Conservation (phyloP, 1,140 invertebrate species). For the Eriosoma lanigerum region DNA sequence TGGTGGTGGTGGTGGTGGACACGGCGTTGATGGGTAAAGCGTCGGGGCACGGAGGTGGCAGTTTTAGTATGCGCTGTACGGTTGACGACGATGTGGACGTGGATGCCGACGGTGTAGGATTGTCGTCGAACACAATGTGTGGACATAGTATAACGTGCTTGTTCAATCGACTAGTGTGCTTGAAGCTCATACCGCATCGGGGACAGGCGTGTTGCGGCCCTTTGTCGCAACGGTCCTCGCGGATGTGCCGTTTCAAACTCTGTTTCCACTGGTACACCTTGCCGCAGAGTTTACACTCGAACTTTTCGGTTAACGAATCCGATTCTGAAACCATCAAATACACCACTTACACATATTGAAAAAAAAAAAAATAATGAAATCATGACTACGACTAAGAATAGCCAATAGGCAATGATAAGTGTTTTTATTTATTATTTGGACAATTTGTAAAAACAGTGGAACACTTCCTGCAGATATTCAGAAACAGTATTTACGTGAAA, state of each 20-base stretch:
- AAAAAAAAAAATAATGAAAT: too few species aligned
- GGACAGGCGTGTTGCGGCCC: conserved; percentile 56
- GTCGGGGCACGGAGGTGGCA: conserved; percentile 39
- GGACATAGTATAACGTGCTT: conserved; percentile 54
- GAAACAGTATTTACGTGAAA: too few species aligned
- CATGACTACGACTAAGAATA: too few species aligned
- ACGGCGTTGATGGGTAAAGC: conserved; percentile 39
- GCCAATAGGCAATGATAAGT: too few species aligned
- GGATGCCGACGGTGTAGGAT: conserved; percentile 14
- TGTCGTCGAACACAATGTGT: conserved; percentile 50
- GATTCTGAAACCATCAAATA: conserved; percentile 37
- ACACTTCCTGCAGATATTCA: too few species aligned
- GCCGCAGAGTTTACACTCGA: conserved; percentile 54
- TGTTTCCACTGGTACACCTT: conserved; percentile 55
- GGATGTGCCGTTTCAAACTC: conserved; percentile 58
- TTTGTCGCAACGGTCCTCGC: conserved; percentile 60
- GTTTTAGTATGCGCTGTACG: conserved; percentile 37
- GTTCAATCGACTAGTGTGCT: conserved; percentile 55
- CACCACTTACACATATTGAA: too few species aligned
- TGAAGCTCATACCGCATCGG: conserved; percentile 55
- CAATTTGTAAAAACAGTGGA: too few species aligned
- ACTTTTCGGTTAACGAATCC: conserved; percentile 32
- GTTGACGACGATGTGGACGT: conserved; percentile 11
- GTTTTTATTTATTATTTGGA: too few species aligned
- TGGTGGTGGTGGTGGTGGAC: conserved; percentile 23